Percentiles rank a stretch among this genome's conserved stretches.
Evolutionary conservation across 2,888 invertebrate genomes (phyloP).

Genomic region (Colletes collaris): DNA sequence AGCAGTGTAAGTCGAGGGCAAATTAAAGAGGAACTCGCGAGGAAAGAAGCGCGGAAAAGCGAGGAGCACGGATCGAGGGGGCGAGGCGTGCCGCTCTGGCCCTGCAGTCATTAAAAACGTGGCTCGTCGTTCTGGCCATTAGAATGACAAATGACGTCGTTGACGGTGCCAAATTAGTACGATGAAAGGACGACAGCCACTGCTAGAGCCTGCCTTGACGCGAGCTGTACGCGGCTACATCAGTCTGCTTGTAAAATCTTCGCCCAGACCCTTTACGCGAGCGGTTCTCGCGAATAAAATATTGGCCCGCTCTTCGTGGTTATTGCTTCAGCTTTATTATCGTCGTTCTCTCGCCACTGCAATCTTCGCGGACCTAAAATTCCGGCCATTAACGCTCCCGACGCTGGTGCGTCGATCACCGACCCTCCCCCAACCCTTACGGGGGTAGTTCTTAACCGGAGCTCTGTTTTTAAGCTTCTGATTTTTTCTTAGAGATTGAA

Average conservation of each 20-base stretch:
- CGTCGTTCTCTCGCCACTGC: conserved; percentile 5
- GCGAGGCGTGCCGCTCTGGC: conserved; percentile 7
- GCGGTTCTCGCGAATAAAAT: conserved; percentile 23
- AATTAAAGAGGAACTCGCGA: conserved; percentile 74
- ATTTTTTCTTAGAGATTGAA: no score
- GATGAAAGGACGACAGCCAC: conserved; percentile 73
- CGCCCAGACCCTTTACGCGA: conserved; percentile 28
- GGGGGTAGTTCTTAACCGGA: no score
- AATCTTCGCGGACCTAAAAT: conserved; percentile 18
- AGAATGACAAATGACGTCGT: conserved; percentile 81
- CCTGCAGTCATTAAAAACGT: conserved; percentile 75
- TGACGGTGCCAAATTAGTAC: conserved; percentile 81
- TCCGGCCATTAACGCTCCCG: background rate
- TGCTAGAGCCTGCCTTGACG: conserved; percentile 48
- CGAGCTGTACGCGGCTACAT: conserved; percentile 48
- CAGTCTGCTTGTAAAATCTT: conserved; percentile 57
- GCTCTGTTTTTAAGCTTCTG: no score
- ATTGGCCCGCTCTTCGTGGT: background rate
- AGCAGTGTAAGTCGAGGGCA: conserved; percentile 73
- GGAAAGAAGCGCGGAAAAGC: conserved; percentile 53
- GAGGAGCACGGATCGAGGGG: conserved; percentile 29
- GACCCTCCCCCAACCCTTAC: no score
- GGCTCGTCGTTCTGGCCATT: conserved; percentile 76
- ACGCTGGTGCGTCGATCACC: no score
- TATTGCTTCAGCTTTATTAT: conserved; percentile 23